A percentile compares a stretch with the other conserved stretches of the same genome.
phyloP scores from a whole-genome alignment of 2,797 vertebrate genomes.

The Helicolenus hilgendorfi region DNA sequence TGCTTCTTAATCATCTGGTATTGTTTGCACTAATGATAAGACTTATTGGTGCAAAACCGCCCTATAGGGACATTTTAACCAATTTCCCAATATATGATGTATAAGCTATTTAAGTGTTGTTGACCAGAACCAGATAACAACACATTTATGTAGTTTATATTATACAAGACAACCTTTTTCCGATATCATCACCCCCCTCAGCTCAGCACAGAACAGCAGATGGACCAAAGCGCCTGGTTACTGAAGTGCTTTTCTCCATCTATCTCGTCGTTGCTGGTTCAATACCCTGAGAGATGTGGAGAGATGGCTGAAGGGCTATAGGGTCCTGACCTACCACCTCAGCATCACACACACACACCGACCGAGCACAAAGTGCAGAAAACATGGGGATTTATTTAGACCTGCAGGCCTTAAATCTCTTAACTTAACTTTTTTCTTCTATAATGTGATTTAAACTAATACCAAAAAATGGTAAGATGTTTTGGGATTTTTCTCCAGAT shows the following conservation, averaged over 20 bases:
- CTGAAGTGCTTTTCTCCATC: constrained; percentile 83
- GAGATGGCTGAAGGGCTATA: constrained; percentile 82
- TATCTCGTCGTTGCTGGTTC: constrained; percentile 83
- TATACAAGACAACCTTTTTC: constrained; percentile 50
- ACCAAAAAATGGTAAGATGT: not conserved
- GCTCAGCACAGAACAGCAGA: constrained; percentile 69
- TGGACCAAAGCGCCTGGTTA: constrained; percentile 75
- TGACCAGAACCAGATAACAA: constrained; percentile 32
- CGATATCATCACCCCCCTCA: constrained; percentile 35
- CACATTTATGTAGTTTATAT: constrained; percentile 43
- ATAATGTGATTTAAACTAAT: not conserved
- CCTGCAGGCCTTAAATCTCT: not conserved
- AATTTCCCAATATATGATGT: not conserved
- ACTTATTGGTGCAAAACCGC: not conserved
- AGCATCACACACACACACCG: constrained; percentile 64
- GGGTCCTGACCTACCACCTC: constrained; percentile 87
- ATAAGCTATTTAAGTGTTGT: not conserved
- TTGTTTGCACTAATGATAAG: not conserved
- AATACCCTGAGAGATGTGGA: constrained; percentile 85
- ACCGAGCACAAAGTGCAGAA: constrained; percentile 63
- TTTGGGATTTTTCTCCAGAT: not conserved
- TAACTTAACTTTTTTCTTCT: constrained; percentile 2
- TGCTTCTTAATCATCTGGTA: not conserved
- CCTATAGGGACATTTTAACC: not conserved
- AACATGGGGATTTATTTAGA: constrained; percentile 35